phyloP scores from a whole-genome alignment of 1,140 invertebrate species.

The Orussus abietinus region DNA sequence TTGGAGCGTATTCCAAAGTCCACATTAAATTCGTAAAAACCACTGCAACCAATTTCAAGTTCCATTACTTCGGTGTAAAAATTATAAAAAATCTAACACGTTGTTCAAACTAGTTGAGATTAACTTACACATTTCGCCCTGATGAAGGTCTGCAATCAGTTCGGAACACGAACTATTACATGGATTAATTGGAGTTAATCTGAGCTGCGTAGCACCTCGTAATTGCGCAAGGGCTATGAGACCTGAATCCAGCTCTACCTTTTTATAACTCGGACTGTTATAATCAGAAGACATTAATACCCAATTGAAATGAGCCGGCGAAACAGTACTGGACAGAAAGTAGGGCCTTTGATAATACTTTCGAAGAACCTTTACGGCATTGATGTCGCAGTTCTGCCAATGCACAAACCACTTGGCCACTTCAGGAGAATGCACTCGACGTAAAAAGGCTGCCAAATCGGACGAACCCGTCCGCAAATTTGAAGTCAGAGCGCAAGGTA shows the following conservation, averaged over 20 bases:
- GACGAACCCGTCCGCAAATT: slow-evolving; percentile 64
- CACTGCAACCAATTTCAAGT: too few species aligned
- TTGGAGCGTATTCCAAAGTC: slow-evolving; percentile 73
- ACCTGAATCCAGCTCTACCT: slow-evolving; percentile 65
- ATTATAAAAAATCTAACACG: too few species aligned
- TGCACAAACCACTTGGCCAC: slow-evolving; percentile 76
- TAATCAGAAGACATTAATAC: slow-evolving; percentile 75
- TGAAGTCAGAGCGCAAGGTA: slow-evolving; percentile 67
- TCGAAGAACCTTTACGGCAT: slow-evolving; percentile 69
- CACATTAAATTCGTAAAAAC: slow-evolving; percentile 70
- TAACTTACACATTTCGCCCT: slow-evolving; percentile 69
- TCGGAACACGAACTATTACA: slow-evolving; percentile 67
- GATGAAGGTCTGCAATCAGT: slow-evolving; percentile 61
- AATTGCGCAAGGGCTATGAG: slow-evolving; percentile 72
- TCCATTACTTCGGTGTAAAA: too few species aligned
- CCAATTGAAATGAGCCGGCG: slow-evolving; percentile 77
- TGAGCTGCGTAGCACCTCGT: slow-evolving; percentile 63
- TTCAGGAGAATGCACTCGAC: slow-evolving; percentile 61
- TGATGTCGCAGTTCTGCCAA: slow-evolving; percentile 80
- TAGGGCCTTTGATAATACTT: slow-evolving; percentile 70
- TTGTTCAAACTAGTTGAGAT: too few species aligned
- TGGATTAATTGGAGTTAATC: slow-evolving; percentile 64
- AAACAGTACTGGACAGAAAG: slow-evolving; percentile 70
- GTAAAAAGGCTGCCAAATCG: slow-evolving; percentile 64
- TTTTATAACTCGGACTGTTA: slow-evolving; percentile 68